Conservation (phyloP, 2,797 vertebrate genomes). For the Taeniopygia guttata region DNA sequence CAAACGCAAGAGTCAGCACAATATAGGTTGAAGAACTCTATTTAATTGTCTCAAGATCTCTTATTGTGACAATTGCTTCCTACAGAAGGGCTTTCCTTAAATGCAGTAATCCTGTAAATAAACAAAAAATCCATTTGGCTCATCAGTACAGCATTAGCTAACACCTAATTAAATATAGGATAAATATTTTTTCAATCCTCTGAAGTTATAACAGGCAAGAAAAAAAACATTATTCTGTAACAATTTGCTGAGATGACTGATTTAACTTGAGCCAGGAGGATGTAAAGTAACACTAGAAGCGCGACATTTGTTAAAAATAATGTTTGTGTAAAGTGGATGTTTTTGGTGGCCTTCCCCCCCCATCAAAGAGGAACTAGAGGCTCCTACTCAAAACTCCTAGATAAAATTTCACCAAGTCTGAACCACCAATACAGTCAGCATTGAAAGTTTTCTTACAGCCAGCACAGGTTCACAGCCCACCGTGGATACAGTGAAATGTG, state of each 20-base stretch:
- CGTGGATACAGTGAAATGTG: background rate
- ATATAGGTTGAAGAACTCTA: background rate
- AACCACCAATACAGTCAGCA: background rate
- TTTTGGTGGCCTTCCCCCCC: background rate
- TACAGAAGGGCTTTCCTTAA: background rate
- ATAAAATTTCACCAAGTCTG: background rate
- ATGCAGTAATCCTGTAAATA: background rate
- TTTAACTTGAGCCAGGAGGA: background rate
- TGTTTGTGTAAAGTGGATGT: background rate
- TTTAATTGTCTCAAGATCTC: background rate
- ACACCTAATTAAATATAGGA: background rate
- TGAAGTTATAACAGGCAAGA: background rate
- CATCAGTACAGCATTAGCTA: background rate
- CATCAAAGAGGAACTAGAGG: background rate
- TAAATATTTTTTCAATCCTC: background rate
- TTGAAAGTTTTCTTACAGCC: background rate
- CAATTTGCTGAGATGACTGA: background rate
- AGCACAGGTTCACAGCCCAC: background rate
- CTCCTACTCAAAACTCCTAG: background rate
- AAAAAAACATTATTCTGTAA: background rate
- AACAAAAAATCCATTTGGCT: background rate
- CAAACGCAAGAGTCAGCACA: background rate
- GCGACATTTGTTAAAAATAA: background rate
- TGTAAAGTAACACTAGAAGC: background rate
- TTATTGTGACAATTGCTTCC: background rate